A percentile compares a stretch with the other conserved stretches of the same genome.
phyloP scores from a whole-genome alignment of 2,888 invertebrate species.

The Oligia strigilis region DNA sequence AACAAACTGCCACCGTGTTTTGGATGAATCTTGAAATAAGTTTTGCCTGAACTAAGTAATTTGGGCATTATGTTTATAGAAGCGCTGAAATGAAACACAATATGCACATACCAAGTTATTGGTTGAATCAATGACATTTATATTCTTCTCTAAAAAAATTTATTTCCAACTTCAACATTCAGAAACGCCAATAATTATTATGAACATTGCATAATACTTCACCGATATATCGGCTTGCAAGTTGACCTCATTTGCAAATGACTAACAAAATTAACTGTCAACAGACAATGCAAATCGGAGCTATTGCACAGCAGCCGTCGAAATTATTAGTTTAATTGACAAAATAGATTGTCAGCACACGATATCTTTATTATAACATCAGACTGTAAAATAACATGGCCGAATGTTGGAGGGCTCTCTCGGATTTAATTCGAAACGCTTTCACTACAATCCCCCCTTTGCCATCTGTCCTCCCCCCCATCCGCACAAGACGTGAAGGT shows the following conservation, averaged over 20 bases:
- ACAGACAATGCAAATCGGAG: constrained; percentile 63
- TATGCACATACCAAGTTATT: background rate
- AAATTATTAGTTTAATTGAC: constrained; percentile 65
- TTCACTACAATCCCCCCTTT: constrained; percentile 77
- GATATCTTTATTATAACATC: constrained; percentile 29
- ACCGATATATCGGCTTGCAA: constrained; percentile 67
- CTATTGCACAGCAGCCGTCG: constrained; percentile 60
- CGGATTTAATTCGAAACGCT: constrained; percentile 85
- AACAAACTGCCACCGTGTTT: constrained; percentile 3
- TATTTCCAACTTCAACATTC: constrained; percentile 33
- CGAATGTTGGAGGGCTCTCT: constrained; percentile 79
- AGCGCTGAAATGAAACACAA: background rate
- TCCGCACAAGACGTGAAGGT: constrained; percentile 63
- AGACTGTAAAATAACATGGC: constrained; percentile 70
- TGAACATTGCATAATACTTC: constrained; percentile 66
- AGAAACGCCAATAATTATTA: constrained; percentile 50
- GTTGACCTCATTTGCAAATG: constrained; percentile 73
- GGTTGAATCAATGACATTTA: constrained; percentile 7
- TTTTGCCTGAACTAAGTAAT: background rate
- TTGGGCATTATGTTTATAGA: background rate
- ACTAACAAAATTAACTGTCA: constrained; percentile 67
- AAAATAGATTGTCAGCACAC: constrained; percentile 61
- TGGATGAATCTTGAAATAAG: constrained; percentile 8
- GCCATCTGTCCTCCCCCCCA: constrained; percentile 64
- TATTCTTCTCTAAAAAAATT: constrained; percentile 1